Conservation (phyloP, 2,797 vertebrate species). For the Pangasius macronema region DNA sequence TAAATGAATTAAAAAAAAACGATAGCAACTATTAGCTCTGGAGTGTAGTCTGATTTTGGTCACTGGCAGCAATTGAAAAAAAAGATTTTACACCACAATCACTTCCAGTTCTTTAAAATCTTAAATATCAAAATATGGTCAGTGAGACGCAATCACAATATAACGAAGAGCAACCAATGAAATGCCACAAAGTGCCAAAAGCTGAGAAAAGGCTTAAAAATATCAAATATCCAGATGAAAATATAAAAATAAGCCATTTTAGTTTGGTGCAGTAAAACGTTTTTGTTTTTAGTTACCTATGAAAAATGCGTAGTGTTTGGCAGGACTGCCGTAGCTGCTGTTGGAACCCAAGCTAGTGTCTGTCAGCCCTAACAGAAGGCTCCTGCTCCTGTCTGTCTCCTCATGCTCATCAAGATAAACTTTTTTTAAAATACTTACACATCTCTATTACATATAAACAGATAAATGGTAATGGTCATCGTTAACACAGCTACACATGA, state of each 20-base stretch:
- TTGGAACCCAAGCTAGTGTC: background rate
- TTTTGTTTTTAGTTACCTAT: no score
- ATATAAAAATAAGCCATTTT: no score
- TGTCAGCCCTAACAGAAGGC: background rate
- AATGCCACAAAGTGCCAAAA: background rate
- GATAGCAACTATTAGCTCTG: background rate
- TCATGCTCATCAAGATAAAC: background rate
- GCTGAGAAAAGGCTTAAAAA: background rate
- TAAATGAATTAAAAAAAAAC: no score
- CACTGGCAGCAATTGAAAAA: background rate
- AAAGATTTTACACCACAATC: background rate
- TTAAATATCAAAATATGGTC: background rate
- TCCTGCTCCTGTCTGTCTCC: background rate
- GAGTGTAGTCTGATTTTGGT: background rate
- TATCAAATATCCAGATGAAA: no score
- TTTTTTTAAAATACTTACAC: background rate
- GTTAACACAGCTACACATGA: background rate
- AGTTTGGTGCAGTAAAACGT: no score
- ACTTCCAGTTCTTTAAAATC: background rate
- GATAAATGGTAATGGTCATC: background rate
- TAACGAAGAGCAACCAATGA: background rate
- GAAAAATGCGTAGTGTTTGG: no score
- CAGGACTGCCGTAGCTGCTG: background rate
- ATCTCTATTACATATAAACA: background rate
- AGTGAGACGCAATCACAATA: background rate